Evolutionary conservation across 2,113 vertebrate genomes (phyloP).

Genomic region (Nothoprocta perdicaria): DNA sequence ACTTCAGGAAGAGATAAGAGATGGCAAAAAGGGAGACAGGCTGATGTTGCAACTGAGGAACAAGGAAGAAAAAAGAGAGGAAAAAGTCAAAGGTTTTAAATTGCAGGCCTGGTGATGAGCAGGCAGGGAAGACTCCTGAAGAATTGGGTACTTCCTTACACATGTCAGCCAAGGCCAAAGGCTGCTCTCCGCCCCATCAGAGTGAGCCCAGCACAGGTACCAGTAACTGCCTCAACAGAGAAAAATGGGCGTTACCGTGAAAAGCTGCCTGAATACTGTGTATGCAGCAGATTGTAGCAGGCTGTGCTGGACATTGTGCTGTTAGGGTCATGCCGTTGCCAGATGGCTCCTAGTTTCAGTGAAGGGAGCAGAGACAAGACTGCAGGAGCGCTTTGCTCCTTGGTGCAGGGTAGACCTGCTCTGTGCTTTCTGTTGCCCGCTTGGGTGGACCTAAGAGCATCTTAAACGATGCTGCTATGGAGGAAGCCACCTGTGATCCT

Average conservation of each 20-base stretch:
- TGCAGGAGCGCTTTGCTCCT: neutral
- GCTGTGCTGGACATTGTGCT: rapidly evolving
- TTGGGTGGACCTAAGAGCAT: too few relatives aligned
- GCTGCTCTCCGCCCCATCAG: neutral
- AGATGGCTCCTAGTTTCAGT: too few relatives aligned
- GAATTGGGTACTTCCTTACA: neutral
- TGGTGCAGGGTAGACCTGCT: rapidly evolving
- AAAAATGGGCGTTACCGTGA: neutral
- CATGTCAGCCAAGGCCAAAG: neutral
- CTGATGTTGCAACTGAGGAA: neutral
- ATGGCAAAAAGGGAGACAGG: neutral
- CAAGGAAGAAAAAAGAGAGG: neutral
- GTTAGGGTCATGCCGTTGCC: rapidly evolving
- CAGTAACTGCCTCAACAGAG: neutral
- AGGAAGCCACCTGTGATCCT: too few relatives aligned
- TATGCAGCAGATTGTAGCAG: neutral
- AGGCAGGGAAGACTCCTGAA: neutral
- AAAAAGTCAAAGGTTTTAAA: neutral
- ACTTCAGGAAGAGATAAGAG: neutral
- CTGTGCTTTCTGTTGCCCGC: too few relatives aligned
- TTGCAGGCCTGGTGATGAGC: neutral
- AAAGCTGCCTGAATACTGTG: rapidly evolving
- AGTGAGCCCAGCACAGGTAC: neutral
- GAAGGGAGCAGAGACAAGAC: neutral
- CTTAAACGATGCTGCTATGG: too few relatives aligned